phyloP scores from a whole-genome alignment of 2,113 vertebrate species.

The Terrapene triunguis region DNA sequence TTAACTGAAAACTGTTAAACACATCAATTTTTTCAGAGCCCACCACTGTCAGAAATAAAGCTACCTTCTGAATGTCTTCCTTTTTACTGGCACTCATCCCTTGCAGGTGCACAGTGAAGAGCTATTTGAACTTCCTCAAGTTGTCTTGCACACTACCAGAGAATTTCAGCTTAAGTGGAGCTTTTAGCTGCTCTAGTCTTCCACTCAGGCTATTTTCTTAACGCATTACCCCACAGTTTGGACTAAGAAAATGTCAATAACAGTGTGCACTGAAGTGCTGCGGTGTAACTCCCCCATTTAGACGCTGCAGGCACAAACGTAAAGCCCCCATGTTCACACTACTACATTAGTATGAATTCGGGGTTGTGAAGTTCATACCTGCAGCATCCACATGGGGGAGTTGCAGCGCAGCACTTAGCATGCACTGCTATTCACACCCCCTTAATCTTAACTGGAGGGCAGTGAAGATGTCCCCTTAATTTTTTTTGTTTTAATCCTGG shows the following conservation, averaged over 20 bases:
- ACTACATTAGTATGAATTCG: no score
- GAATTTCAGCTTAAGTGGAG: background rate
- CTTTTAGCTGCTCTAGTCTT: background rate
- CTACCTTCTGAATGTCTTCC: background rate
- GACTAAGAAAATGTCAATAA: background rate
- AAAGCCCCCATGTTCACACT: no score
- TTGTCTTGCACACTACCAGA: background rate
- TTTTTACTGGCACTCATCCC: background rate
- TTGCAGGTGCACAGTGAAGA: background rate
- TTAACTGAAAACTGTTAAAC: background rate
- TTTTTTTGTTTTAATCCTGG: no score
- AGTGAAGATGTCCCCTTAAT: no score
- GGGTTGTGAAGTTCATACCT: no score
- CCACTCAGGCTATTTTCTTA: background rate
- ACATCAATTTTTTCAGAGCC: background rate
- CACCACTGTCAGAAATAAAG: background rate
- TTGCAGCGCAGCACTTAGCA: no score
- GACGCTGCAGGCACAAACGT: no score
- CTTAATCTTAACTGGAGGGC: no score
- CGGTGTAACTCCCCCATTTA: no score
- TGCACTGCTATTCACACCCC: no score
- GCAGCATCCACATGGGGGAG: no score
- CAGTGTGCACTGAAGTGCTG: no score
- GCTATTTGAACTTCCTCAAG: background rate
- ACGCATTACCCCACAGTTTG: background rate